Conservation (phyloP, 2,888 invertebrate species). For the Drosophila demipolita region DNA sequence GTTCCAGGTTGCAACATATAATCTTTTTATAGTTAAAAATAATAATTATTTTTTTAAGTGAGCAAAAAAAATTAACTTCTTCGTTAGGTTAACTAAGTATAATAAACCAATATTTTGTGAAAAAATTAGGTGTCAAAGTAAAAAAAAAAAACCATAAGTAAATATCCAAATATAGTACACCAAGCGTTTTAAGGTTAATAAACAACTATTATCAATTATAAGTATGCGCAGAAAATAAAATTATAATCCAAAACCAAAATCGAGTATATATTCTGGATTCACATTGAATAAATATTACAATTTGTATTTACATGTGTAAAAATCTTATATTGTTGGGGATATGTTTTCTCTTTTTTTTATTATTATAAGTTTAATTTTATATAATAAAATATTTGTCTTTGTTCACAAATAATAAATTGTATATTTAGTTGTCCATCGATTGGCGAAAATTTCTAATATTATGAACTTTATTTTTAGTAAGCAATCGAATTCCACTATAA, state of each 20-base stretch:
- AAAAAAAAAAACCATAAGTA: background rate
- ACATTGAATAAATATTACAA: background rate
- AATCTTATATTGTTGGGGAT: background rate
- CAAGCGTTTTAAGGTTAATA: no score
- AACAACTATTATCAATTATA: background rate
- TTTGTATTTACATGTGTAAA: background rate
- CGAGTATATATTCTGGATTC: no score
- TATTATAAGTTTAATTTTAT: background rate
- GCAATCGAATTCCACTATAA: background rate
- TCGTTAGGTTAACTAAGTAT: background rate
- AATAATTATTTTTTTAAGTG: background rate
- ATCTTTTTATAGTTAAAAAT: background rate
- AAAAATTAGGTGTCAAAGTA: background rate
- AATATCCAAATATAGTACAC: background rate
- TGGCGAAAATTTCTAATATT: no score
- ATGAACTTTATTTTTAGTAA: background rate
- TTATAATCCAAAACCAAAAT: no score
- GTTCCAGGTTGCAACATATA: background rate
- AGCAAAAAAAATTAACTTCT: background rate
- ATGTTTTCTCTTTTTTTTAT: no score
- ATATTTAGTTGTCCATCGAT: no score
- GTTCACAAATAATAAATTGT: background rate
- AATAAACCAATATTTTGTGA: background rate
- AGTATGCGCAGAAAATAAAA: background rate
- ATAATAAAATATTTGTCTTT: background rate